Percentiles rank a stretch among this genome's conserved stretches.
Evolutionary conservation across 2,888 invertebrate genomes (phyloP).

Genomic region (Adelognathus sp.): DNA sequence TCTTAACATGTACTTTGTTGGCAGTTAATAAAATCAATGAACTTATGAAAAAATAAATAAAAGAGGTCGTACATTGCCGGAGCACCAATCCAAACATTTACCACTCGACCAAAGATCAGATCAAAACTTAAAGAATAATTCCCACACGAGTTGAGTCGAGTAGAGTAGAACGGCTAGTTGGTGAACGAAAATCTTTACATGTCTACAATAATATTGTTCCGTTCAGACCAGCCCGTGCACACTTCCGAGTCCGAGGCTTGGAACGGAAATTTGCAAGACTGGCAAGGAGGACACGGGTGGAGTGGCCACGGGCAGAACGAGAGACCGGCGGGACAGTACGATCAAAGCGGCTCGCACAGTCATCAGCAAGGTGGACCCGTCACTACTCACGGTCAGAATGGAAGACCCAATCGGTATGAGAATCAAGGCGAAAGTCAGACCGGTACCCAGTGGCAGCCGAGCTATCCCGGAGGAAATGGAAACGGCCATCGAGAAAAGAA

Average conservation of each 20-base stretch:
- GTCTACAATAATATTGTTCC: background rate
- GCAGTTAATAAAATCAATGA: too few species aligned
- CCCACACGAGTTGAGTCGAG: too few species aligned
- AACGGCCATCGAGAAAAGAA: background rate
- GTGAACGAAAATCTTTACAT: background rate
- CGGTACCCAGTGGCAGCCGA: background rate
- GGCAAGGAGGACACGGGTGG: slow-evolving; percentile 25
- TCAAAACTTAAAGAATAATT: too few species aligned
- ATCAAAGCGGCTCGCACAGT: slow-evolving; percentile 8
- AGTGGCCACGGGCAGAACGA: background rate
- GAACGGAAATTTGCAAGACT: slow-evolving; percentile 15
- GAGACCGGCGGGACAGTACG: slow-evolving; percentile 5
- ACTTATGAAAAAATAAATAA: background rate
- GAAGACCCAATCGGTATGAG: background rate
- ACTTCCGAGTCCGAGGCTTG: slow-evolving; percentile 1
- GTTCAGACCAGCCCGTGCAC: slow-evolving; percentile 31
- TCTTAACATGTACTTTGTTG: too few species aligned
- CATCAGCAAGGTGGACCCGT: slow-evolving; percentile 5
- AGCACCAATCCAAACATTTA: too few species aligned
- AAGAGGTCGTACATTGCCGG: too few species aligned
- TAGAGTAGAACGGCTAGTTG: too few species aligned
- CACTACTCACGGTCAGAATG: background rate
- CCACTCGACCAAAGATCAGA: too few species aligned
- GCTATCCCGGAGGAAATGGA: background rate
- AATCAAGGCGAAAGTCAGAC: slow-evolving; percentile 14